Evolutionary conservation across 2,888 invertebrate genomes (phyloP), one percentile per base, ranked within the genome.

Genomic region (Catocala fraxini): DNA sequence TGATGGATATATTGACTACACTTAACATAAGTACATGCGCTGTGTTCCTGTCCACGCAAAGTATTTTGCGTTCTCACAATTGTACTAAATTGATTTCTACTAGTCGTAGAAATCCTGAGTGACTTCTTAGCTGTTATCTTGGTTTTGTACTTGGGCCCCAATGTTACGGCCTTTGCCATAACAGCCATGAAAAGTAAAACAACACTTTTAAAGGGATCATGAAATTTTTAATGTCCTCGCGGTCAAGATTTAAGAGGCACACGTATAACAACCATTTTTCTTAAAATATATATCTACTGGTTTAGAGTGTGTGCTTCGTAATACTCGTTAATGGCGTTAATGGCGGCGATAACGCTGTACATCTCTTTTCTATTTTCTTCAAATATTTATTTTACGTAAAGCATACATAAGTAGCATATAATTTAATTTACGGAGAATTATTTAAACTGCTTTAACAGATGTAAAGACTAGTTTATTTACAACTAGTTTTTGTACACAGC

Each of bases 151-250:
- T 83, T 85, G 70, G 60, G 68, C 80, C 80, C 68, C 41, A 13
- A 41, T 54, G 48, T 58, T 58, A 51, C 61, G 51, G 59, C 62
- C 87, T 84, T 84, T 86, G 85, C 87, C 82, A 87, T 89, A 87
- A 89, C 83, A 88, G 76, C 88, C 80, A 77, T 84, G 80, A 86
- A 89, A 87, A 89, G 84, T 91, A 89, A 91, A 92, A 90, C 90
- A 90, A 86, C 89, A 89, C 89, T 89, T 91, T 91, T 89, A 91
- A 88, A 85, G 84, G 65, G 86, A 81, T 89, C 92, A 83, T 93
- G 89, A 93, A 92, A 88, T 79, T 87, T 89, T 93, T 93, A 89
- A 92, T 86, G 90, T 81, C 77, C 78, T 69, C 75, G 70, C 85
- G 89, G 91, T 90, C 90, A 89, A 88, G 89, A 89, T 89, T 90